Evolutionary conservation across 2,888 invertebrate genomes (phyloP).

Genomic region (Embidobia sp.): DNA sequence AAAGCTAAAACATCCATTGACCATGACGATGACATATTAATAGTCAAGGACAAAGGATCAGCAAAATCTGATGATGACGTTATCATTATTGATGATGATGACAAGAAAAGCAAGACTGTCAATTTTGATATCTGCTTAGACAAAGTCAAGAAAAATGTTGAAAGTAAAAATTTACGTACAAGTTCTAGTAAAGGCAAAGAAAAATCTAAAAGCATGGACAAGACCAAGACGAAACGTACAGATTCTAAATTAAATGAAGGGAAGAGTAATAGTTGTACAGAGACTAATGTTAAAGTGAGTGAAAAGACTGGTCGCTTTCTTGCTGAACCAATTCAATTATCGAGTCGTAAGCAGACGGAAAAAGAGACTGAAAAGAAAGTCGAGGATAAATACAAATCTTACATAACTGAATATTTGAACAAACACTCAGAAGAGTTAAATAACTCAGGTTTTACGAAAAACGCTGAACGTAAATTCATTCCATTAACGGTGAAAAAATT

Average conservation of each 20-base stretch:
- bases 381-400: conserved; percentile 6
- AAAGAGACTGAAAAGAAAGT: background rate
- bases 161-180: background rate
- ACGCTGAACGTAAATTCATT: conserved; percentile 7
- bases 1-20: conserved; percentile 26
- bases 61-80: no score
- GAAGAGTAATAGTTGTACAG: background rate
- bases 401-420: conserved; percentile 19
- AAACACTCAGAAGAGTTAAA: background rate
- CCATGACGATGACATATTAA: background rate
- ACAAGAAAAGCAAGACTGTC: background rate
- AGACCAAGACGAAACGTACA: no score
- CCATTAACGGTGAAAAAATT: conserved; percentile 6
- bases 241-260: background rate
- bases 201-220: background rate
- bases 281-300: no score
- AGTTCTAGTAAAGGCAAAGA: background rate
- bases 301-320: background rate
- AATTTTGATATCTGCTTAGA: background rate
- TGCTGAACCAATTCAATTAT: background rate
- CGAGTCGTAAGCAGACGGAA: background rate
- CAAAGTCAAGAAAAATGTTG: background rate
- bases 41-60: background rate
- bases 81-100: background rate
- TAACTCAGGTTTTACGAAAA: conserved; percentile 13